Evolutionary conservation across 2,888 invertebrate genomes (phyloP).

Genomic region (Nasonovia ribisnigri): DNA sequence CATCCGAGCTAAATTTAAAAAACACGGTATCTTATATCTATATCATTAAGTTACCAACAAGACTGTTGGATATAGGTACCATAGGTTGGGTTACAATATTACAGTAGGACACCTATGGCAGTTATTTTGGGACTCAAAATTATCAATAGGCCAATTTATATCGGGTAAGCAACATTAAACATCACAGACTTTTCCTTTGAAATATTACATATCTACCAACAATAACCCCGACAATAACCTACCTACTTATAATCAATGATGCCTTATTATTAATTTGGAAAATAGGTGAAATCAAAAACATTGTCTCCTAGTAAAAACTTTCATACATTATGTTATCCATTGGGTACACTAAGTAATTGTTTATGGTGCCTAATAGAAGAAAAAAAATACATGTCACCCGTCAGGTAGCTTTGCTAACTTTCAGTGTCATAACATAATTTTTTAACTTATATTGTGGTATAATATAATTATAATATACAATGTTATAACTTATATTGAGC

Average conservation of each 20-base stretch:
- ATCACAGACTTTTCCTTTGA: background rate
- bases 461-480: no score
- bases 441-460: background rate
- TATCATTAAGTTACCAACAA: background rate
- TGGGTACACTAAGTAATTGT: background rate
- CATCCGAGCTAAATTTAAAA: background rate
- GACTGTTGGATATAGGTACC: background rate
- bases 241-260: background rate
- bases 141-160: background rate
- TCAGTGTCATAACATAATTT: background rate
- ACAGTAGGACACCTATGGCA: background rate
- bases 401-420: background rate
- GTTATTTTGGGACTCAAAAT: background rate
- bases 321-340: background rate
- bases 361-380: background rate
- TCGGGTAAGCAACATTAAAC: background rate
- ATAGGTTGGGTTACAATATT: background rate
- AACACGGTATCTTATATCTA: background rate
- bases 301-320: background rate
- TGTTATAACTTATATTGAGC: no score
- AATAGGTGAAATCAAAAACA: background rate
- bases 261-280: background rate
- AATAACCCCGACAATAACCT: background rate
- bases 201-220: background rate
- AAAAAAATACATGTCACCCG: background rate